phyloP scores from a whole-genome alignment of 2,797 vertebrate genomes.

The Lepus townsendii region DNA sequence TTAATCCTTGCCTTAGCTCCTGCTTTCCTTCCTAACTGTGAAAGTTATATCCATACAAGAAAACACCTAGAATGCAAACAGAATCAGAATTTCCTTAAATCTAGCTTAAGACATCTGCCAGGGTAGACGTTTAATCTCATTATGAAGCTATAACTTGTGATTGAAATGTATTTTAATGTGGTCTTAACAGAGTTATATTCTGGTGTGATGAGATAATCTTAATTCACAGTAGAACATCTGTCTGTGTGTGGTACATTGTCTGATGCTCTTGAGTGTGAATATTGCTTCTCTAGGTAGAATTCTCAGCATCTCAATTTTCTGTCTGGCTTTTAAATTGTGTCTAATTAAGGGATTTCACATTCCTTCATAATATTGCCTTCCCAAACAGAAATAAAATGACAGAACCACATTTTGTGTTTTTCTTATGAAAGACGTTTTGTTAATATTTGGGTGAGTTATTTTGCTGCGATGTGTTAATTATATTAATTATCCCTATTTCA shows the following conservation, averaged over 20 bases:
- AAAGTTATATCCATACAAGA: slow-evolving; percentile 28
- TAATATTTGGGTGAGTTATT: slow-evolving; percentile 74
- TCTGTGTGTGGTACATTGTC: slow-evolving; percentile 83
- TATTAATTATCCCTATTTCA: slow-evolving; percentile 78
- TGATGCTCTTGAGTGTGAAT: slow-evolving; percentile 81
- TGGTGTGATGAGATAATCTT: slow-evolving; percentile 69
- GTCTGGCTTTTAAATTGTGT: slow-evolving; percentile 86
- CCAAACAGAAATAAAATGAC: slow-evolving; percentile 74
- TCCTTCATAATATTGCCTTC: slow-evolving; percentile 83
- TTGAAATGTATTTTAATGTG: slow-evolving; percentile 75
- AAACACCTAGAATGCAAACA: background rate
- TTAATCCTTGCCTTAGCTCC: background rate
- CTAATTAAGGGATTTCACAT: slow-evolving; percentile 87
- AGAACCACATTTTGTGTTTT: slow-evolving; percentile 57
- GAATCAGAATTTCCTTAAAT: slow-evolving; percentile 57
- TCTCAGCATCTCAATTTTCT: slow-evolving; percentile 86
- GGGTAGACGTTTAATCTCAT: slow-evolving; percentile 63
- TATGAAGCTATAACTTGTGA: slow-evolving; percentile 76
- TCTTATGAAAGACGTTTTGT: slow-evolving; percentile 71
- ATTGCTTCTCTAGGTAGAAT: slow-evolving; percentile 87
- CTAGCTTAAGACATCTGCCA: slow-evolving; percentile 26
- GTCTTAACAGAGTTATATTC: slow-evolving; percentile 77
- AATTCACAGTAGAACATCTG: slow-evolving; percentile 82
- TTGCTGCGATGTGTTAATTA: slow-evolving; percentile 76
- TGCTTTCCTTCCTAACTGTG: slow-evolving; percentile 33